phyloP scores from a whole-genome alignment of 2,888 invertebrate species.

The Lithodes maja region DNA sequence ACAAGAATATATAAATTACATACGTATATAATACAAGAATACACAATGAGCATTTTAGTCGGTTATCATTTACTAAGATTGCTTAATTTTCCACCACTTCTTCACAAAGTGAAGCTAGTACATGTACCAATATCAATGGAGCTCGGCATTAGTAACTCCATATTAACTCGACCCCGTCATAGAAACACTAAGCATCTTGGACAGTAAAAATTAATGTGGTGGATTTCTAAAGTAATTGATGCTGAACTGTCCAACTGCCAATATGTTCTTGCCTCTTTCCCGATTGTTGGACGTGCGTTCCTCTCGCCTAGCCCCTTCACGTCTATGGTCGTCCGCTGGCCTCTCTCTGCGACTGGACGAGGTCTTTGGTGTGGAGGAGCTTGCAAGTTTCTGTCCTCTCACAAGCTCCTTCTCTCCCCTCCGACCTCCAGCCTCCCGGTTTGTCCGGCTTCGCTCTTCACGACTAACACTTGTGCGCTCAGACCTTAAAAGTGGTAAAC shows the following conservation, averaged over 20 bases:
- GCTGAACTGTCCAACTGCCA: background rate
- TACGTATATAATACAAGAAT: no score
- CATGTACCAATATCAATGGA: no score
- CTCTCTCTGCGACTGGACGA: background rate
- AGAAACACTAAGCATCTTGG: no score
- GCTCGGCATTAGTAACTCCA: no score
- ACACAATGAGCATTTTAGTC: no score
- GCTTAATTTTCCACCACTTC: no score
- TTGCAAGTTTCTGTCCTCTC: background rate
- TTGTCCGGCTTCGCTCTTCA: background rate
- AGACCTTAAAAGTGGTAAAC: background rate
- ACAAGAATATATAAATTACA: no score
- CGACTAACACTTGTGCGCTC: background rate
- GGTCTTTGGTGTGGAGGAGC: background rate
- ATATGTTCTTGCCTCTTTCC: background rate
- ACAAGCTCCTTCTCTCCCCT: background rate
- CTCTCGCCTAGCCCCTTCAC: constrained; percentile 1
- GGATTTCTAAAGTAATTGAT: no score
- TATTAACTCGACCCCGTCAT: no score
- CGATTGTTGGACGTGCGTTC: background rate
- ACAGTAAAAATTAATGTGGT: no score
- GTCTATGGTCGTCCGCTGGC: background rate
- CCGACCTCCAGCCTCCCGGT: background rate
- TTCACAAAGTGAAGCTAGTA: no score
- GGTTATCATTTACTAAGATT: no score